Evolutionary conservation across 2,888 invertebrate species (phyloP), one percentile per base, ranked within the genome.

Genomic region (Tineola bisselliella): DNA sequence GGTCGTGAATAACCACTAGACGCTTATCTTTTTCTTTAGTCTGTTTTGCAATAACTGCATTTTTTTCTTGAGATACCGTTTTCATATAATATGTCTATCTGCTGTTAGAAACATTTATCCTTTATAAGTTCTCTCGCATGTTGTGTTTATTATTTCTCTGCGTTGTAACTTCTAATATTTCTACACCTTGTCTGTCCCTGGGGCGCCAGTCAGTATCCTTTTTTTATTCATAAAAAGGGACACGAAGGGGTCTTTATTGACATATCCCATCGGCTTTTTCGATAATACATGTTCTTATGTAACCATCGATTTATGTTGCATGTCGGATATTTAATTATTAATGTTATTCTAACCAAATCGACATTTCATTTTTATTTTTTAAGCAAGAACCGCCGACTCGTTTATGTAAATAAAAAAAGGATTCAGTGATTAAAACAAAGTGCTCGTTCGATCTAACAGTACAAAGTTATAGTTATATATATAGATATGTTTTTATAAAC

Each of bases 401-500:
- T 43, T 12, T 43, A 25, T 6, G 43, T 15, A 15, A 17, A 48
- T 48, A 15, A 48, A 13, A 48, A 2, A 25, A 25, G 25, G 25
- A 48, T n/a, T 17, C 48, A 25, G 54, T 54, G 54, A 54, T 25
- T 18, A 12, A 8, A 6, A 58, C 2, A 13, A 31, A 58, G 58
- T 33, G 58, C 33, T 58, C 58, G 25, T 58, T 30, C 30, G 11
- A 58, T 8, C 33, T 17, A 8, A 25, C 25, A 58, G 58, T 58
- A 58, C 58, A 58, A 58, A 58, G 13, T 58, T 19, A 18, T 54
- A 54, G n/a, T 54, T 25, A 54, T 13, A n/a, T n/a, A n/a, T n/a
- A n/a, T n/a, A n/a, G n/a, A n/a, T n/a, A 33, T 58, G 13, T 58
- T 13, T 58, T 58, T 58, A 33, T 58, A 58, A 58, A 58, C 33